These are phyloP conservation scores for Microcebus jonahi DNA, from an alignment of 2,113 vertebrate genomes.

Conservation along the genomic window DNA sequence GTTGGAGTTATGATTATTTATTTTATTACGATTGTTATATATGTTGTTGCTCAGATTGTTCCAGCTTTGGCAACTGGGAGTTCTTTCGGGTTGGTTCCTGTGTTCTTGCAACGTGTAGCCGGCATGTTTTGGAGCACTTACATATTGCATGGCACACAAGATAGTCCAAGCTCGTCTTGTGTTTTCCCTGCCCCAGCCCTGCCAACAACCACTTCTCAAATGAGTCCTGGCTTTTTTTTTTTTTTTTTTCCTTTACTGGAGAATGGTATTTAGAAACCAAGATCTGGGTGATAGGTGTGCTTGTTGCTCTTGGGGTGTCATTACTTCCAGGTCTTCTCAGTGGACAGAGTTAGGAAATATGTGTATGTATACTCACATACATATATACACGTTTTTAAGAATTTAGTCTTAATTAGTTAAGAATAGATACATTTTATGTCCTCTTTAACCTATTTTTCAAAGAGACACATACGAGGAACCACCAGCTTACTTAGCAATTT, in stretches of 20 bases:
- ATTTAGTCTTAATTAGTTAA: constrained; percentile 19
- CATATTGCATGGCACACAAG: neutral
- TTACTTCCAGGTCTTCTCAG: neutral
- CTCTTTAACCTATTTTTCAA: constrained; percentile 6
- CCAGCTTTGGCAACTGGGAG: neutral
- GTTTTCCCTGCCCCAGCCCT: neutral
- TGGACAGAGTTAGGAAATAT: neutral
- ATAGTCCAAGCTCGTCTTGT: neutral
- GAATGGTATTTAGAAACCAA: constrained; percentile 59
- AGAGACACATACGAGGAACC: neutral
- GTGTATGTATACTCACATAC: neutral
- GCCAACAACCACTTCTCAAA: neutral
- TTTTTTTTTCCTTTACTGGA: constrained; percentile 16
- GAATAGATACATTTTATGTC: neutral
- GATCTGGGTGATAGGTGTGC: neutral
- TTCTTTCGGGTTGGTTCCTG: neutral
- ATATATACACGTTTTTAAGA: neutral
- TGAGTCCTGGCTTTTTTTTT: constrained; percentile 15
- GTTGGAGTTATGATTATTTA: neutral
- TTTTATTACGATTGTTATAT: neutral
- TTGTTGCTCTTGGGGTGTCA: neutral
- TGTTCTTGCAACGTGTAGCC: neutral
- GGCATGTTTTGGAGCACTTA: neutral
- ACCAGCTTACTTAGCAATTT: neutral
- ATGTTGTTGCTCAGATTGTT: neutral